Evolutionary conservation across 1,140 invertebrate species (phyloP).

Genomic region (Heliconius melpomene): DNA sequence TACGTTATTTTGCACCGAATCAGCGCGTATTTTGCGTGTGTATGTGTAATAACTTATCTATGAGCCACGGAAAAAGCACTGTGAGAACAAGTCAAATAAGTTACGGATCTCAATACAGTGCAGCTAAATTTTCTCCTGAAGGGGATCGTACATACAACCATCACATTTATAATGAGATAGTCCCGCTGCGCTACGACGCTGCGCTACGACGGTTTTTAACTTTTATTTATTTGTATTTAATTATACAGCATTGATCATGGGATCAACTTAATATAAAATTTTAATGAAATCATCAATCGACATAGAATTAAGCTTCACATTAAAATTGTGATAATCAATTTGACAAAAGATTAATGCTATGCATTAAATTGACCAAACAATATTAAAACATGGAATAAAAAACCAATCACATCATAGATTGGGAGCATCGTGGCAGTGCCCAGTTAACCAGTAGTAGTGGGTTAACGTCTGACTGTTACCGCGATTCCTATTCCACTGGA

Average conservation of each 20-base stretch:
- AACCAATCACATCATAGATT: not conserved
- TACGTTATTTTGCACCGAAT: too few species aligned
- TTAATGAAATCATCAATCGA: conserved; percentile 5
- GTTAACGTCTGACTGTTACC: not conserved
- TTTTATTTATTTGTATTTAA: not conserved
- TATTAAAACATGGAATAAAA: not conserved
- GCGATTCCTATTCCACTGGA: too few species aligned
- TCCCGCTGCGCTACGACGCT: too few species aligned
- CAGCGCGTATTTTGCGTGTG: too few species aligned
- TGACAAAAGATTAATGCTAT: not conserved
- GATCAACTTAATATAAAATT: not conserved
- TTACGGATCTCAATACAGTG: too few species aligned
- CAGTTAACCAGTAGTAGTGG: not conserved
- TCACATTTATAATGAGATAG: too few species aligned
- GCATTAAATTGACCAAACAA: not conserved
- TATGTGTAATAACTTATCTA: too few species aligned
- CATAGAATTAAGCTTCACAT: not conserved
- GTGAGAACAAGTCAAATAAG: too few species aligned
- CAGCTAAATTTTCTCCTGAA: too few species aligned
- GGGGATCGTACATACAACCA: too few species aligned
- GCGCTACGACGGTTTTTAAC: too few species aligned
- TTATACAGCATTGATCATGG: not conserved
- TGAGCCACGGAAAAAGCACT: too few species aligned
- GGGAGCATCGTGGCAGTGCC: not conserved
- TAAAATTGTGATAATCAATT: conserved; percentile 8